phyloP scores from a whole-genome alignment of 2,888 invertebrate genomes.

The Anagyrus pseudococci region DNA sequence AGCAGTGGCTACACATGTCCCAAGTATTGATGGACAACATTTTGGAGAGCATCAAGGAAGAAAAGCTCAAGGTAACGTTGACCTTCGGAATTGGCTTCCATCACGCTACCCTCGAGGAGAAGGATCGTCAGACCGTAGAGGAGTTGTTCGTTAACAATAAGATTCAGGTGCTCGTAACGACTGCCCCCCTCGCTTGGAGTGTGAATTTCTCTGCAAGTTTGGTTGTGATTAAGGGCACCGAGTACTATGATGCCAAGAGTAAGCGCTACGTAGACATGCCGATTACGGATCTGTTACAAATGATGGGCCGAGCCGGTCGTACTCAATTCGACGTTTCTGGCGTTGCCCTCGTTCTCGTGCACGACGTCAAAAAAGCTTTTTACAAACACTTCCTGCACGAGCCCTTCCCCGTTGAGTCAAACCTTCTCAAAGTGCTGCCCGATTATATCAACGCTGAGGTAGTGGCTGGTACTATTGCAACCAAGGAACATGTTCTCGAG shows the following conservation, averaged over 20 bases:
- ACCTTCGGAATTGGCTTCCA: conserved; percentile 98
- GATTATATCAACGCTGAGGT: conserved; percentile 98
- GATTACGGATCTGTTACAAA: conserved; percentile 98
- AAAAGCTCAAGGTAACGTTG: conserved; percentile 89
- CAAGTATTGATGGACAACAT: conserved; percentile 86
- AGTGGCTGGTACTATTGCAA: conserved; percentile 93
- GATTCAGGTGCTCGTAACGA: conserved; percentile 95
- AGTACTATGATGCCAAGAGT: conserved; percentile 96
- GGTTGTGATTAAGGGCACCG: conserved; percentile 98
- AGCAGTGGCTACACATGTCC: conserved; percentile 91
- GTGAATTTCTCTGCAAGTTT: conserved; percentile 98
- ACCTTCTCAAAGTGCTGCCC: conserved; percentile 85
- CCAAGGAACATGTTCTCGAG: conserved; percentile 91
- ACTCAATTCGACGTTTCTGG: conserved; percentile 97
- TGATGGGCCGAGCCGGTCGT: conserved; percentile 99
- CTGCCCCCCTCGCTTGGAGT: conserved; percentile 98
- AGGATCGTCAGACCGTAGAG: conserved; percentile 90
- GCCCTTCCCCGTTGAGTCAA: conserved; percentile 99
- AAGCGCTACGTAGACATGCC: conserved; percentile 99
- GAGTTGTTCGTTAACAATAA: conserved; percentile 93
- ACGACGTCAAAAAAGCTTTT: conserved; percentile 97
- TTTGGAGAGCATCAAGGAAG: conserved; percentile 75
- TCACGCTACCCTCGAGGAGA: conserved; percentile 95
- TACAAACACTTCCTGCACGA: conserved; percentile 99
- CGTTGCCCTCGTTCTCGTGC: conserved; percentile 86